Percentiles rank a stretch among this genome's conserved stretches.
Conservation (phyloP, 2,113 vertebrate genomes). For the Aphelocoma coerulescens region DNA sequence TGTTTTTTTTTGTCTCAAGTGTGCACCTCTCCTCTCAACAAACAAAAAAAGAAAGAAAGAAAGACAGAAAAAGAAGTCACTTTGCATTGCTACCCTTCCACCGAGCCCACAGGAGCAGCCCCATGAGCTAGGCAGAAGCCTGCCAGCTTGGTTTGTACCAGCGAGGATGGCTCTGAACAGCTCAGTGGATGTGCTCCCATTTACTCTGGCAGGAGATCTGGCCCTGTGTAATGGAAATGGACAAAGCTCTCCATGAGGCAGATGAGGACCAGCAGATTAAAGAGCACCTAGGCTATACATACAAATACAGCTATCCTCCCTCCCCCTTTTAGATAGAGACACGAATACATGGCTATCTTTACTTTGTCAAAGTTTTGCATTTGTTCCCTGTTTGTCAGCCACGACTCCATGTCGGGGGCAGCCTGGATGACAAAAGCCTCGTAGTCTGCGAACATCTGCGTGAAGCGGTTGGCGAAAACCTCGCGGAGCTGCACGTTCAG, state of each 20-base stretch:
- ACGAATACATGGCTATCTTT: not conserved
- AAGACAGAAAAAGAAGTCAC: not conserved
- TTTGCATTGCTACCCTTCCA: not conserved
- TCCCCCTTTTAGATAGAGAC: not conserved
- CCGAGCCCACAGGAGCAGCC: not conserved
- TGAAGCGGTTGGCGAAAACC: slow-evolving; percentile 89
- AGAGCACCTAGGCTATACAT: not conserved
- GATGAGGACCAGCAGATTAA: not conserved
- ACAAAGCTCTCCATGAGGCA: not conserved
- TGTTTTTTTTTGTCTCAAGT: not conserved
- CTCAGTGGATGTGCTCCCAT: not conserved
- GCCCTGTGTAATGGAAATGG: not conserved
- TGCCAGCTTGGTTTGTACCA: not conserved
- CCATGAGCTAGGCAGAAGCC: not conserved
- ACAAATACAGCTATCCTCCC: not conserved
- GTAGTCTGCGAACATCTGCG: slow-evolving; percentile 90
- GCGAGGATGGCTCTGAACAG: not conserved
- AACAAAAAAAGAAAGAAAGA: not conserved
- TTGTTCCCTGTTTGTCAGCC: slow-evolving; percentile 93
- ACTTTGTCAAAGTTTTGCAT: slow-evolving; percentile 97
- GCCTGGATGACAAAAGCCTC: slow-evolving; percentile 94
- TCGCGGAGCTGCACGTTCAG: slow-evolving; percentile 91
- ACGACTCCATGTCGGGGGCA: slow-evolving; percentile 88
- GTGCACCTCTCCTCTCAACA: not conserved
- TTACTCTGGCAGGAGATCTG: not conserved